Evolutionary conservation across 2,888 invertebrate genomes (phyloP), one percentile per base, ranked within the genome.

Genomic region (Lycaena phlaeas): DNA sequence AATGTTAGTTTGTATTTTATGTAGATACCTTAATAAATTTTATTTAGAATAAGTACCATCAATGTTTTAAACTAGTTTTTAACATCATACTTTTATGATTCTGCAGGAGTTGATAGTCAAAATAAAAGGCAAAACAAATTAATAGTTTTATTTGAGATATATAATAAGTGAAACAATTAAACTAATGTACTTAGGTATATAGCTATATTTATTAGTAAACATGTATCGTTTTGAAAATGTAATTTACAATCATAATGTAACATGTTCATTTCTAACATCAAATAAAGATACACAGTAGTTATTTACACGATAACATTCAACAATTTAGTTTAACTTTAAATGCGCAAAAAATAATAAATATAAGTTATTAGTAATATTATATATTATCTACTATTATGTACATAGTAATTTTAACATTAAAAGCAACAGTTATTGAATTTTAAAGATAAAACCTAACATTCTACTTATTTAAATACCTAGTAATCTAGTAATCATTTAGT

Each of bases 271-370:
- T 18, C 18, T 18, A 18, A 34, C 11, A 11, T 18, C 4, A 18
- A 31, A 31, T 30, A 17, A 31, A 18, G 10, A 17, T 11, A 27
- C 10, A 27, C 4, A 9, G 10, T 3, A 31, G 34, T 34, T 34
- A 34, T 34, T 18, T 34, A 34, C 34, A 34, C 22, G 12, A 12
- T 34, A 34, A 34, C 34, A 34, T 34, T 22, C 22, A 34, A 34
- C 34, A 34, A 34, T 34, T 18, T 34, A 22, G 18, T 34, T 18
- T 22, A 34, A 34, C 12, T 34, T 34, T 22, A 2, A 18, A 34
- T 34, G 12, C 4, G 5, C 11, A 15, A 1, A 18, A 6, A 29
- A 17, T 10, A 15, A 14, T 14, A 15, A 22, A 22, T 22, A 5
- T 22, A 9, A 22, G 22, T 22, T 22, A 22, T 5, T 22, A 7